phyloP scores from a whole-genome alignment of 2,888 invertebrate species.

The Eristalis tenax region DNA sequence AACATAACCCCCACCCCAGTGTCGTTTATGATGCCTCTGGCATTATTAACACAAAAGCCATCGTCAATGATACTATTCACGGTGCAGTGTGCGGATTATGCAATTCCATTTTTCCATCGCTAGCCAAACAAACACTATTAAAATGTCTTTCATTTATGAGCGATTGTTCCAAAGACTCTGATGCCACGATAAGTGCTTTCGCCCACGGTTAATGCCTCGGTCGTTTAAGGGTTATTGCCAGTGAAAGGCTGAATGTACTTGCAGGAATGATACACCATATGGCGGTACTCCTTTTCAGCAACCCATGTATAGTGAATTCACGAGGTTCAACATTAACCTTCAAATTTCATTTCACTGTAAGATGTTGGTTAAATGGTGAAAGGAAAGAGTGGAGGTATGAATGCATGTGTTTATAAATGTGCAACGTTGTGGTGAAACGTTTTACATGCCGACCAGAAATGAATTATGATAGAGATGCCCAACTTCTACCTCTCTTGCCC shows the following conservation, averaged over 20 bases:
- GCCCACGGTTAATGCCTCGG: not conserved
- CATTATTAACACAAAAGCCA: not conserved
- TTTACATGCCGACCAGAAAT: too few relatives aligned
- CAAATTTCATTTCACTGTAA: not conserved
- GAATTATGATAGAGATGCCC: too few relatives aligned
- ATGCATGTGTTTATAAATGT: too few relatives aligned
- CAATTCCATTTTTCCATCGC: conserved; percentile 18
- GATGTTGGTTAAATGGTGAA: not conserved
- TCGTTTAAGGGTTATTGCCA: conserved; percentile 22
- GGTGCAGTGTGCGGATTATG: not conserved
- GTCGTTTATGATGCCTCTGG: too few relatives aligned
- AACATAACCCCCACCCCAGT: too few relatives aligned
- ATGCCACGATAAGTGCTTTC: conserved; percentile 9
- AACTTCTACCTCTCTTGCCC: too few relatives aligned
- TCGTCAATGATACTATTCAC: not conserved
- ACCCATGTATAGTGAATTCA: not conserved
- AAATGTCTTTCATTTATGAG: conserved; percentile 31
- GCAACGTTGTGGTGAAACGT: too few relatives aligned
- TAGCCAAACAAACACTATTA: not conserved
- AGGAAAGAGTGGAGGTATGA: not conserved
- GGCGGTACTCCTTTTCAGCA: not conserved
- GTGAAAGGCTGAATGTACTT: not conserved
- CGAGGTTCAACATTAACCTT: not conserved
- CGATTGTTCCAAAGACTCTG: conserved; percentile 11
- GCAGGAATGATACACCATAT: not conserved